phyloP scores from a whole-genome alignment of 2,113 vertebrate genomes.

The Peromyscus polionotus region DNA sequence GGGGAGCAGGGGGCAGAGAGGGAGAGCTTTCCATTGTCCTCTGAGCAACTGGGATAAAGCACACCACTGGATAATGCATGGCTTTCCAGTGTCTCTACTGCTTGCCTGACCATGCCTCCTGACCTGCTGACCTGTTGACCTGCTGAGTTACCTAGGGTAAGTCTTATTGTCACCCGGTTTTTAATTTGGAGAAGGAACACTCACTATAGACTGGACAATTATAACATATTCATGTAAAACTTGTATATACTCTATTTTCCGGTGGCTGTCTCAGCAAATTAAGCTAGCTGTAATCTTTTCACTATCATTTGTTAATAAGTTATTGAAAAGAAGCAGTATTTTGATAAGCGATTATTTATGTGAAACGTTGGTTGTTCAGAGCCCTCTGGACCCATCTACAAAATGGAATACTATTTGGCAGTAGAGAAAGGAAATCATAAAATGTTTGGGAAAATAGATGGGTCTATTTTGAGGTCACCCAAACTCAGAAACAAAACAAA shows the following conservation, averaged over 20 bases:
- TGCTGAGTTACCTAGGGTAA: slow-evolving; percentile 47
- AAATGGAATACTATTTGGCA: background rate
- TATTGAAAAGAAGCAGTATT: slow-evolving; percentile 49
- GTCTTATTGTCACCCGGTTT: background rate
- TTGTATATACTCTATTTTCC: slow-evolving; percentile 35
- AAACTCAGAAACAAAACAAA: background rate
- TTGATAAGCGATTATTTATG: slow-evolving; percentile 48
- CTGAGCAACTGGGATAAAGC: background rate
- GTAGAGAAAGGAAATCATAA: background rate
- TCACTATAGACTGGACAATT: background rate
- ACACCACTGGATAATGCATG: background rate
- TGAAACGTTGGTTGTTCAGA: background rate
- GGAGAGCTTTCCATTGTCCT: background rate
- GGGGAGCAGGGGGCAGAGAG: too few species aligned
- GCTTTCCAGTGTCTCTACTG: background rate
- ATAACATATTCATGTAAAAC: slow-evolving; percentile 56
- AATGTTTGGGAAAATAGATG: background rate
- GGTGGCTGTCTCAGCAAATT: slow-evolving; percentile 59
- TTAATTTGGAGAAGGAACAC: slow-evolving; percentile 67
- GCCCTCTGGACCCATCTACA: background rate
- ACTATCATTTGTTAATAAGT: slow-evolving; percentile 57
- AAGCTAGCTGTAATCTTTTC: background rate
- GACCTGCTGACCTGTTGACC: slow-evolving; percentile 41
- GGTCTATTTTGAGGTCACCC: background rate
- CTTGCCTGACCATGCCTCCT: background rate